Evolutionary conservation across 2,797 vertebrate genomes (phyloP), one percentile per base, ranked within the genome.

Genomic region (Mallotus villosus): DNA sequence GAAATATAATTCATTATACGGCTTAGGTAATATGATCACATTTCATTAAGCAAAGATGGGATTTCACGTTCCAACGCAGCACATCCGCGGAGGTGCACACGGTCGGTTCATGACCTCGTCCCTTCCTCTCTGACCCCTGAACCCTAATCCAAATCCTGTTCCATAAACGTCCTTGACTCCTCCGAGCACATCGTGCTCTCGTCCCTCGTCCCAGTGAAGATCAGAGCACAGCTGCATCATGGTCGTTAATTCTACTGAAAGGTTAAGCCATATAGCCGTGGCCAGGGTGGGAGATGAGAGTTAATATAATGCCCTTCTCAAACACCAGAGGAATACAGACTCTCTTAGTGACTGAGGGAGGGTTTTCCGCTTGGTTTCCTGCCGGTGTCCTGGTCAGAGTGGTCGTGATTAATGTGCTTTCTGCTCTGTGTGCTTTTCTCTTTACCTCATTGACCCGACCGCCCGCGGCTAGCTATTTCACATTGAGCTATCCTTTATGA

Each of bases 361-460:
- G 4, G 5, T 68, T 66, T 70, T 61, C 27, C 69, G 64, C 32
- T 29, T 80, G 71, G 74, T 51, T 72, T 73, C 59, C 68, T 53
- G 62, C 71, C 75, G 67, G 27, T 76, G 68, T 76, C 72, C 65
- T 66, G 53, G 21, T 84, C 74, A 75, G 51, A 77, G 16, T 27
- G 16, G 34, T 49, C 32, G 51, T 82, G 63, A 87, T 84, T 83
- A 81, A 90, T 83, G 82, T 59, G 74, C 21, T 74, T 75, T 49
- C 32, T 60, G 70, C 73, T 72, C 60, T 82, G 60, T 73, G 67
- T 73, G 75, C 79, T 65, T 65, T 73, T 49, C 49, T 72, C 68
- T 73, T 78, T 68, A 60, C 34, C 61, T 79, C 71, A 60, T 74
- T 74, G 68, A 79, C 67, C 62, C 69, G 64, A 12, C 11, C 63